phyloP scores from a whole-genome alignment of 2,888 invertebrate species.

The Leptogaster cylindrica region DNA sequence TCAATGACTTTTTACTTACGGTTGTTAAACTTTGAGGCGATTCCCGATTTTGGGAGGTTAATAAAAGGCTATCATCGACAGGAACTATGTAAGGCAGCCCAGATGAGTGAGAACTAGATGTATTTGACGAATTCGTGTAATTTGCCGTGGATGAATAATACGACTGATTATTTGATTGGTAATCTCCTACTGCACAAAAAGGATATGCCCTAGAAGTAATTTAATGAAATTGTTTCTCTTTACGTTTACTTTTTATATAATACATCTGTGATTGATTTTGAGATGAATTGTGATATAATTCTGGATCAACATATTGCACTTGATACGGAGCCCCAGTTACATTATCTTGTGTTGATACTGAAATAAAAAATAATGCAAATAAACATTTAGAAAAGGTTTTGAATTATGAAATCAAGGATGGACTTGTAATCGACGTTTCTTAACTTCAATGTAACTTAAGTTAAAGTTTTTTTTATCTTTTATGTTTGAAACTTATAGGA shows the following conservation, averaged over 20 bases:
- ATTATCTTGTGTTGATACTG: slow-evolving; percentile 61
- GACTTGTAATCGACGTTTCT: too few relatives aligned
- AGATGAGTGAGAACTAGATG: slow-evolving; percentile 61
- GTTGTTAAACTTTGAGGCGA: slow-evolving; percentile 74
- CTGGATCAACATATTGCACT: slow-evolving; percentile 77
- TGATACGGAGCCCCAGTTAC: slow-evolving; percentile 64
- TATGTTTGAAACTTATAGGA: too few relatives aligned
- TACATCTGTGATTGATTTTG: slow-evolving; percentile 69
- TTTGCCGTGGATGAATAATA: slow-evolving; percentile 72
- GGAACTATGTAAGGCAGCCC: slow-evolving; percentile 71
- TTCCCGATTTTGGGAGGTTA: slow-evolving; percentile 67
- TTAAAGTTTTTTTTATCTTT: too few relatives aligned
- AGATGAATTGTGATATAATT: slow-evolving; percentile 69
- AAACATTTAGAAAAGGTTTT: not conserved
- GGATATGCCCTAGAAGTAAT: slow-evolving; percentile 70
- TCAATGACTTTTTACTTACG: slow-evolving; percentile 63
- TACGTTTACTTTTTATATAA: slow-evolving; percentile 49
- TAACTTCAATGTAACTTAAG: too few relatives aligned
- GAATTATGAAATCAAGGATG: too few relatives aligned
- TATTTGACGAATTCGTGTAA: slow-evolving; percentile 64
- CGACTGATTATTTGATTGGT: slow-evolving; percentile 63
- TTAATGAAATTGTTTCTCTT: not conserved
- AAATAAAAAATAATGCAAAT: slow-evolving; percentile 39
- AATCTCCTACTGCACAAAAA: slow-evolving; percentile 77
- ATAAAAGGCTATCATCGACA: slow-evolving; percentile 70